Percentiles rank a stretch among this genome's conserved stretches.
Conservation (phyloP, 2,888 invertebrate species). For the Baccha elongata region DNA sequence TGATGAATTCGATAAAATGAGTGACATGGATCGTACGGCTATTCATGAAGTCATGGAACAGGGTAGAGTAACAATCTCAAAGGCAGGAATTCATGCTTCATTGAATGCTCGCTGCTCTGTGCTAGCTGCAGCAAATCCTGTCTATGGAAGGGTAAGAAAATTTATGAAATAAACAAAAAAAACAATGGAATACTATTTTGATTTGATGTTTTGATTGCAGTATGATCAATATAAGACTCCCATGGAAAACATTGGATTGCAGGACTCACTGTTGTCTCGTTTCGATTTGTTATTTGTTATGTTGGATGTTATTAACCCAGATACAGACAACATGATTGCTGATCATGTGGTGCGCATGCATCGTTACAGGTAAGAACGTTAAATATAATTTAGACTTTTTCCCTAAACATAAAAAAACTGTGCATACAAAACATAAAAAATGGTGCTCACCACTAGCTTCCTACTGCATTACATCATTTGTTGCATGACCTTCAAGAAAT, state of each 20-base stretch:
- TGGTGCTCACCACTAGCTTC: too few relatives aligned
- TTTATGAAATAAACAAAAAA: too few relatives aligned
- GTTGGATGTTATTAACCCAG: conserved; percentile 95
- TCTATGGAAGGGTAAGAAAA: conserved; percentile 92
- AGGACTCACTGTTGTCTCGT: conserved; percentile 97
- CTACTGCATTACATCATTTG: too few relatives aligned
- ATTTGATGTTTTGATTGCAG: conserved; percentile 82
- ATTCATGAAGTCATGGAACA: conserved; percentile 99
- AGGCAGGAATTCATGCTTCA: conserved; percentile 99
- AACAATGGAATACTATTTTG: background rate
- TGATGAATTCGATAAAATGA: conserved; percentile 99
- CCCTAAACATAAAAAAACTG: too few relatives aligned
- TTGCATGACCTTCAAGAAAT: too few relatives aligned
- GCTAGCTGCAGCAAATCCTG: conserved; percentile 99
- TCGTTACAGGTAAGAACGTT: conserved; percentile 89
- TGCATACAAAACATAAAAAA: too few relatives aligned
- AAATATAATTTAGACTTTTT: too few relatives aligned
- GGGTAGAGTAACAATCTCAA: conserved; percentile 97
- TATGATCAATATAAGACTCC: conserved; percentile 99
- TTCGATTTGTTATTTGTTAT: conserved; percentile 99
- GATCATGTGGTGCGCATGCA: conserved; percentile 99
- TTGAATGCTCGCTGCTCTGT: conserved; percentile 99
- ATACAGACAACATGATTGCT: conserved; percentile 94
- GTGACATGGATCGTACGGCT: conserved; percentile 98
- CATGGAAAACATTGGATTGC: conserved; percentile 99